Percentiles rank a stretch among this genome's conserved stretches.
Conservation (phyloP, 2,113 vertebrate species). For the Athene cunicularia region DNA sequence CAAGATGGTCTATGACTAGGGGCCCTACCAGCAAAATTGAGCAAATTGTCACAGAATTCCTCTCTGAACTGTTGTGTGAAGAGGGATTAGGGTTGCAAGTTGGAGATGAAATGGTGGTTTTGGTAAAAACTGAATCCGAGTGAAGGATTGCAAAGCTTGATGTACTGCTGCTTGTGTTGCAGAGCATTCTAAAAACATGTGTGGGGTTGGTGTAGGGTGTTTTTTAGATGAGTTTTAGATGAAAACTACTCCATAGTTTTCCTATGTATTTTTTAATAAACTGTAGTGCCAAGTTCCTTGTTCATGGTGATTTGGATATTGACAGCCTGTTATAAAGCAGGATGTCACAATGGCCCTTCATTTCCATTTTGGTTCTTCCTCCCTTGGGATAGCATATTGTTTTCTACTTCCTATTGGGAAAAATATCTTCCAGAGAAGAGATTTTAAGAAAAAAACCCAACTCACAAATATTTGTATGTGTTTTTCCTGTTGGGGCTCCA, state of each 20-base stretch:
- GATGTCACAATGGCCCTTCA: conserved; percentile 54
- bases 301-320: conserved; percentile 23
- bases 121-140: neutral
- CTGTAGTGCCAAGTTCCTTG: conserved; percentile 4
- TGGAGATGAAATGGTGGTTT: neutral
- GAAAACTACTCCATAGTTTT: neutral
- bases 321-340: conserved; percentile 25
- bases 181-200: neutral
- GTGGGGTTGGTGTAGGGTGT: neutral
- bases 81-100: neutral
- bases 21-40: neutral
- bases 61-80: neutral
- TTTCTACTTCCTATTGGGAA: conserved; percentile 57
- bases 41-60: neutral
- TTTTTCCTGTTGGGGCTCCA: neutral
- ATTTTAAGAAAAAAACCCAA: neutral
- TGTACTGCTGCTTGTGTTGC: neutral
- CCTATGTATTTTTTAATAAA: neutral
- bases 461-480: neutral
- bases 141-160: neutral
- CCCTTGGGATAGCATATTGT: conserved; percentile 54
- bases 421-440: neutral
- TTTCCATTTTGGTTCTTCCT: conserved; percentile 59
- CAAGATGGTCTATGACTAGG: neutral
- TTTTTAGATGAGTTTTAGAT: neutral